Conservation (phyloP, 2,797 vertebrate species). For the Danio aesculapii region DNA sequence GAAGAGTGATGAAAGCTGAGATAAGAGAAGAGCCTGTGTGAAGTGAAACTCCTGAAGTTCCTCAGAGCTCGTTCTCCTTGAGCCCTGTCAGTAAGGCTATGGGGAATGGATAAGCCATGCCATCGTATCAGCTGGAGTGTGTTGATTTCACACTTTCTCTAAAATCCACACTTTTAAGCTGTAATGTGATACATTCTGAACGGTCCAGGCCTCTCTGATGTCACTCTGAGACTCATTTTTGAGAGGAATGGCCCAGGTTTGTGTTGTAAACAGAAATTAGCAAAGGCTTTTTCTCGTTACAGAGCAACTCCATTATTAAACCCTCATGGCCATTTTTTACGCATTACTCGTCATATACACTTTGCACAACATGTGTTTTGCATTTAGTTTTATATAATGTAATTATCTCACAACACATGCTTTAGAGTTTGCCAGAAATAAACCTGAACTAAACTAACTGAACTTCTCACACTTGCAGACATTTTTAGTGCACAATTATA, state of each 20-base stretch:
- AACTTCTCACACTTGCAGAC: background rate
- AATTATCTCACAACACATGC: constrained; percentile 14
- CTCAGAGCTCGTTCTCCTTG: constrained; percentile 11
- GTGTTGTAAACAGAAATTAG: constrained; percentile 14
- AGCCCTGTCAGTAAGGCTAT: constrained; percentile 1
- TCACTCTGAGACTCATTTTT: constrained; percentile 31
- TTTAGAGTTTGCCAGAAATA: constrained; percentile 21
- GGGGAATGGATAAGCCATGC: constrained; percentile 29
- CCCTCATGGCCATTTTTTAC: constrained; percentile 42
- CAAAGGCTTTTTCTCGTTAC: constrained; percentile 49
- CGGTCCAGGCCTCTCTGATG: constrained; percentile 17
- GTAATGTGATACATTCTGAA: constrained; percentile 5
- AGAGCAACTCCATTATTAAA: constrained; percentile 52
- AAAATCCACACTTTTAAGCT: constrained; percentile 16
- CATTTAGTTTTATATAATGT: constrained; percentile 20
- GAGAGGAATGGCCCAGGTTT: background rate
- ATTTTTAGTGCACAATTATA: background rate
- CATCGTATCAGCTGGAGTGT: constrained; percentile 25
- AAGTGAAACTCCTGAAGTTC: background rate
- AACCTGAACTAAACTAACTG: background rate
- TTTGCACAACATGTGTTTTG: constrained; percentile 15
- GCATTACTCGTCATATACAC: background rate
- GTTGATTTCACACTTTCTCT: constrained; percentile 9
- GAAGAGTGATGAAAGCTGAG: background rate
- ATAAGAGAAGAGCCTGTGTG: background rate